phyloP scores from a whole-genome alignment of 2,888 invertebrate genomes.

The Myopa testacea region DNA sequence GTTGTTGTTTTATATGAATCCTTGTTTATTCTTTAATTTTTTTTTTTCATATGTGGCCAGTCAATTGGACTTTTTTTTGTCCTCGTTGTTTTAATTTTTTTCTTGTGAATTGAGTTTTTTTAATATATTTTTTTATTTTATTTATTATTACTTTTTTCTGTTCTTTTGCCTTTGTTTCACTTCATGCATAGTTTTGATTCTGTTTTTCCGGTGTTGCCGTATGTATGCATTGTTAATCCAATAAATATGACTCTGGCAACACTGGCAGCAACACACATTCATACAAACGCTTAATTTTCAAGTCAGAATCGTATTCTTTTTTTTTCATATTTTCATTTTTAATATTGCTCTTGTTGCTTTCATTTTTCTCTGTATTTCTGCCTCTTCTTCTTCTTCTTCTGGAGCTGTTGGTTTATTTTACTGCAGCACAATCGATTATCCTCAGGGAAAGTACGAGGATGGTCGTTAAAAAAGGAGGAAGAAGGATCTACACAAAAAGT shows the following conservation, averaged over 20 bases:
- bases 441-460: slow-evolving; percentile 7
- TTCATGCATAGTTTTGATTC: slow-evolving; percentile 34
- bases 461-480: neutral
- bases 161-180: neutral
- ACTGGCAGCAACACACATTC: neutral
- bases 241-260: slow-evolving; percentile 39
- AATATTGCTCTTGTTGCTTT: neutral
- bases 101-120: slow-evolving; percentile 2
- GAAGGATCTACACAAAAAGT: neutral
- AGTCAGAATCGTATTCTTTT: slow-evolving; percentile 21
- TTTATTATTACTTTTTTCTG: slow-evolving; percentile 1
- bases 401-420: slow-evolving; percentile 17
- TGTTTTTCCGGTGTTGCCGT: slow-evolving; percentile 37
- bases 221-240: slow-evolving; percentile 40
- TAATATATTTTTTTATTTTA: slow-evolving; percentile 10
- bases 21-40: neutral
- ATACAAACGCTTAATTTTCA: slow-evolving; percentile 31
- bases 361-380: neutral
- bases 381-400: slow-evolving; percentile 9
- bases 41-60: slow-evolving; percentile 21
- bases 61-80: slow-evolving; percentile 29
- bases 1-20: neutral
- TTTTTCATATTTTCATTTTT: neutral
- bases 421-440: slow-evolving; percentile 38
- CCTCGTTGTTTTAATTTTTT: neutral